A percentile compares a stretch with the other conserved stretches of the same genome.
Evolutionary conservation across 2,113 vertebrate species (phyloP).

Genomic region (Catagonus wagneri): DNA sequence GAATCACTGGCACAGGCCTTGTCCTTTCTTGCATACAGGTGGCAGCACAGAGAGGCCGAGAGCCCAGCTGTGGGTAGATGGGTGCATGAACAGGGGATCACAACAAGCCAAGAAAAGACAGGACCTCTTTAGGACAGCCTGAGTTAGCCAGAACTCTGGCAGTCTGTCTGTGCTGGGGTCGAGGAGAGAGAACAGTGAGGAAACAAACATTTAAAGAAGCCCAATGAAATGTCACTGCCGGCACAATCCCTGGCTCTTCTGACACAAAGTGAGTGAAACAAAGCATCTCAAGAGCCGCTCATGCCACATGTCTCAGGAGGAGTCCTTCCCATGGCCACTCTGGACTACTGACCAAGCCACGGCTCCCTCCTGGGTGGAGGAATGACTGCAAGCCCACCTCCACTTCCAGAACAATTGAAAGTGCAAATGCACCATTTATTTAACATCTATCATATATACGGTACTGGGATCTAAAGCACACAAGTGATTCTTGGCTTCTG

Average conservation of each 20-base stretch:
- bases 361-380: neutral
- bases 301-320: neutral
- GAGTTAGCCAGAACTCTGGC: neutral
- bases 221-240: neutral
- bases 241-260: neutral
- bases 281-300: neutral
- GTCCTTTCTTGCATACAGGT: too few relatives aligned
- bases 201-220: neutral
- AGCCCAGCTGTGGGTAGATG: neutral
- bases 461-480: neutral
- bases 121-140: neutral
- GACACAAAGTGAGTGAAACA: neutral
- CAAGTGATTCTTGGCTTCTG: neutral
- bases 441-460: neutral
- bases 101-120: neutral
- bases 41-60: neutral
- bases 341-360: neutral
- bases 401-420: neutral
- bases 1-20: accelerated
- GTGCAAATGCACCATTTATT: neutral
- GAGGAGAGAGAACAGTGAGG: neutral
- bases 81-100: neutral
- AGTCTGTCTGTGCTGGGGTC: neutral
- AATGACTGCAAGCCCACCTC: neutral
- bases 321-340: neutral